These are phyloP conservation scores for Dinomys branickii DNA, from an alignment of 2,113 vertebrate genomes.

Conservation along the genomic window DNA sequence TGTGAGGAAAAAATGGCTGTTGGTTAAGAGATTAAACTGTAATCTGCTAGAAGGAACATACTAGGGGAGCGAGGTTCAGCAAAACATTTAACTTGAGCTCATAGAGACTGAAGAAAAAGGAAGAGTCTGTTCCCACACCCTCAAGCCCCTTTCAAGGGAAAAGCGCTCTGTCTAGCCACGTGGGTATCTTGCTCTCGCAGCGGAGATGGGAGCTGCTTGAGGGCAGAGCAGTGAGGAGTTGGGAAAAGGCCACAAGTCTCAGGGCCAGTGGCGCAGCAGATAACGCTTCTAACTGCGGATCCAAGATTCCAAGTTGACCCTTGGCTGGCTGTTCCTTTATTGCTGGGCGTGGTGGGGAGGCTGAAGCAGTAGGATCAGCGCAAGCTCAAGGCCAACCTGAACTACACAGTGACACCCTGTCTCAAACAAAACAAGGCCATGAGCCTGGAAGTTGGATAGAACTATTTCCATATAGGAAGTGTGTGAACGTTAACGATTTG, in stretches of 20 bases:
- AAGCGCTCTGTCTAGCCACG: background rate
- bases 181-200: background rate
- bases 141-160: background rate
- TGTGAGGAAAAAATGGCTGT: background rate
- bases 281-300: background rate
- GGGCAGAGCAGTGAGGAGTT: background rate
- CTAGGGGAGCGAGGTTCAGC: background rate
- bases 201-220: background rate
- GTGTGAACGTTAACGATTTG: background rate
- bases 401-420: background rate
- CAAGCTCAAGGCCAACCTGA: background rate
- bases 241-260: background rate
- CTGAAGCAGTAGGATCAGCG: background rate
- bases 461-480: background rate
- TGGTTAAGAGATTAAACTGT: slow-evolving; percentile 3
- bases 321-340: background rate
- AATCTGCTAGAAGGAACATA: background rate
- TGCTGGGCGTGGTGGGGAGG: background rate
- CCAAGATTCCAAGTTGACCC: background rate
- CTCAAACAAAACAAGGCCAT: background rate
- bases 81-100: too few species aligned
- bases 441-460: background rate
- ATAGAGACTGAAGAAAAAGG: background rate
- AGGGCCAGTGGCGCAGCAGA: too few species aligned
- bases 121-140: background rate